phyloP scores from a whole-genome alignment of 2,888 invertebrate genomes.

The Catocala sponsa region DNA sequence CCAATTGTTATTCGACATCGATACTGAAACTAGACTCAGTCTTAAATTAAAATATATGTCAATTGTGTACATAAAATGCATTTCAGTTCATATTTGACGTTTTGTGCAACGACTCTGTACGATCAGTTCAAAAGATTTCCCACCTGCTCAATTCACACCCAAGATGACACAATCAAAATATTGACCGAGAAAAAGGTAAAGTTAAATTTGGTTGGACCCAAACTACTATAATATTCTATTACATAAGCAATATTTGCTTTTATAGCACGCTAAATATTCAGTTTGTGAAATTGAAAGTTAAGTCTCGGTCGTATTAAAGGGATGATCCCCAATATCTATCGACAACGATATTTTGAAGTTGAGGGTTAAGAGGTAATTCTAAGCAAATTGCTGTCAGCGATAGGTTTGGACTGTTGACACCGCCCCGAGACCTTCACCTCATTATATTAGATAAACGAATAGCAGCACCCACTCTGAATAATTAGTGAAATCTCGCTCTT shows the following conservation, averaged over 20 bases:
- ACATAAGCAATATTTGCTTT: conserved; percentile 31
- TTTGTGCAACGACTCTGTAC: no score
- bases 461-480: conserved; percentile 47
- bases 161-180: conserved; percentile 16
- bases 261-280: conserved; percentile 34
- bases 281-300: conserved; percentile 36
- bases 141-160: conserved; percentile 1
- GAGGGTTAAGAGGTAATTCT: conserved; percentile 38
- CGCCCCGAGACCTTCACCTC: conserved; percentile 32
- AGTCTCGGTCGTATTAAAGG: conserved; percentile 16
- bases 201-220: conserved; percentile 9
- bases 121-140: background rate
- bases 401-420: conserved; percentile 28
- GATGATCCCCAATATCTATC: conserved; percentile 34
- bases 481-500: conserved; percentile 52
- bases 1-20: no score
- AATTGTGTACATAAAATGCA: no score
- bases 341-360: conserved; percentile 41
- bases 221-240: conserved; percentile 40
- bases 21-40: no score
- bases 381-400: conserved; percentile 33
- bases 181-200: conserved; percentile 16
- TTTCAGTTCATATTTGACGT: no score
- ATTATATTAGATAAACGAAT: conserved; percentile 39
- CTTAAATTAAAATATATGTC: no score